Evolutionary conservation across 1,140 invertebrate genomes (phyloP).

Genomic region (Drosophila ercepeae): DNA sequence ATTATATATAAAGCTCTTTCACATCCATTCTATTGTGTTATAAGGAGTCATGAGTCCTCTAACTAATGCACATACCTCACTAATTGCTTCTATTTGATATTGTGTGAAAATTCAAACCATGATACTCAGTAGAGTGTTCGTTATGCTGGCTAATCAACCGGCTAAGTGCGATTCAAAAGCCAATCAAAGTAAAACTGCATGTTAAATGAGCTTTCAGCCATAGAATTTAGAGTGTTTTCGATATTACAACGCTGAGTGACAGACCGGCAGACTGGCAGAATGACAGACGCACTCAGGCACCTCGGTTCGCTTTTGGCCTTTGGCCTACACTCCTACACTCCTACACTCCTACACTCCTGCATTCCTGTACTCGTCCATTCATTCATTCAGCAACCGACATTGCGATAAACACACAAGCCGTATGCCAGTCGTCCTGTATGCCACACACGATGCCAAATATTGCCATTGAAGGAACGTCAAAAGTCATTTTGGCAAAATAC

Average conservation of each 20-base stretch:
- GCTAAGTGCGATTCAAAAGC: slow-evolving; percentile 33
- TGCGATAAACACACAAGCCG: slow-evolving; percentile 33
- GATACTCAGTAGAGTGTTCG: slow-evolving; percentile 24
- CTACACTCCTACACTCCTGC: slow-evolving; percentile 1
- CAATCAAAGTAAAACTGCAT: slow-evolving; percentile 49
- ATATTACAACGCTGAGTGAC: slow-evolving; percentile 16
- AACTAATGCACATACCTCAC: too few species aligned
- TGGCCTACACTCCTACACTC: slow-evolving; percentile 5
- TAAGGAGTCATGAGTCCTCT: too few species aligned
- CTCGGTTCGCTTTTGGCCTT: slow-evolving; percentile 28
- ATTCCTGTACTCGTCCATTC: slow-evolving; percentile 19
- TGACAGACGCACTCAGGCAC: slow-evolving; percentile 12
- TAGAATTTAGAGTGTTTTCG: slow-evolving; percentile 32
- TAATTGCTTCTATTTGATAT: not conserved
- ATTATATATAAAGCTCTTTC: not conserved
- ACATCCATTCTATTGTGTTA: not conserved
- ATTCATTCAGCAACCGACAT: slow-evolving; percentile 36
- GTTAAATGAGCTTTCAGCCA: slow-evolving; percentile 42
- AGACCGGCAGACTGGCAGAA: slow-evolving; percentile 5
- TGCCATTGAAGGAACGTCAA: slow-evolving; percentile 61
- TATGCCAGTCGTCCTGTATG: not conserved
- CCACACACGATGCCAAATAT: slow-evolving; percentile 50
- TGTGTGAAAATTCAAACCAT: slow-evolving; percentile 4
- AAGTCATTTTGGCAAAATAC: slow-evolving; percentile 74
- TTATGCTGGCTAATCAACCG: slow-evolving; percentile 30